Conservation (phyloP, 2,797 vertebrate species). For the Manis javanica region DNA sequence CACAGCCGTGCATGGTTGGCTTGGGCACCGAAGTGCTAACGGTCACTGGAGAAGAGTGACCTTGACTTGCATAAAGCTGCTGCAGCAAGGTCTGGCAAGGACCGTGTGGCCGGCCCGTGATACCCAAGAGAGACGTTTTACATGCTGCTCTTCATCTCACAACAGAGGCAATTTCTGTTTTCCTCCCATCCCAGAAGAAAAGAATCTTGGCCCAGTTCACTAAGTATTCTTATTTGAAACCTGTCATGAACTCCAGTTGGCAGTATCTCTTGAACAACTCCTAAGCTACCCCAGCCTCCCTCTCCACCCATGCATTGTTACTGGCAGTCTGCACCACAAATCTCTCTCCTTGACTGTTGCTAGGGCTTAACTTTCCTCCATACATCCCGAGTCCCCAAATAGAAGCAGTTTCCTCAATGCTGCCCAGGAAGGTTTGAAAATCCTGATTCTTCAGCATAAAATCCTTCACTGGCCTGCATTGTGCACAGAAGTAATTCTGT, state of each 20-base stretch:
- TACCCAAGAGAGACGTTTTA: background rate
- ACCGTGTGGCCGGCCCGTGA: background rate
- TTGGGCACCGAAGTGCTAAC: background rate
- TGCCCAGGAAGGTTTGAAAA: background rate
- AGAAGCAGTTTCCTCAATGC: background rate
- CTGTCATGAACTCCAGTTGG: background rate
- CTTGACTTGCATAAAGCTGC: background rate
- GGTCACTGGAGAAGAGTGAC: background rate
- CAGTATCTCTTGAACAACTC: background rate
- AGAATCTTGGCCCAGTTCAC: background rate
- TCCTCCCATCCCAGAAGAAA: background rate
- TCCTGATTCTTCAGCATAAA: background rate
- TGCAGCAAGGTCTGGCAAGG: background rate
- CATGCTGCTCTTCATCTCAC: background rate
- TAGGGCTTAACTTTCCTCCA: background rate
- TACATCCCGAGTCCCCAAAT: no score
- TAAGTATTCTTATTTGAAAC: background rate
- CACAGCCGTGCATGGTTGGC: background rate
- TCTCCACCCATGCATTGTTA: background rate
- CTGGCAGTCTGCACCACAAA: background rate
- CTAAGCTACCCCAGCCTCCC: background rate
- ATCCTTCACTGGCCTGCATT: background rate
- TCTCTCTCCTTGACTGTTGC: background rate
- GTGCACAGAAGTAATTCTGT: background rate
- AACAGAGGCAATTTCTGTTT: background rate